Conservation (phyloP, 2,113 vertebrate genomes). For the Solea senegalensis region DNA sequence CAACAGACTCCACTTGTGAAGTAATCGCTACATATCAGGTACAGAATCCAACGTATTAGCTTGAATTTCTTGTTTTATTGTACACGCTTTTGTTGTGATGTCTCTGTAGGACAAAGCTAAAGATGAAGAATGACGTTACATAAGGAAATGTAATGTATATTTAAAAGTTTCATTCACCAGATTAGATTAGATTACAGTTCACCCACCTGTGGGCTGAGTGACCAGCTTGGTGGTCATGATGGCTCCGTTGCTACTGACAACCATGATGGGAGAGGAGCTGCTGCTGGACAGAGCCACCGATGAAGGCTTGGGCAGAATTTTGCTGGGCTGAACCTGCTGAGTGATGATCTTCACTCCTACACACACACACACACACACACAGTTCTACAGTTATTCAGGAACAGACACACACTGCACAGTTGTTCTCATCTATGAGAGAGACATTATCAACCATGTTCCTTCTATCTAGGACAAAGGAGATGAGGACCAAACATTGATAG, state of each 20-base stretch:
- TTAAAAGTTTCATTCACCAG: neutral
- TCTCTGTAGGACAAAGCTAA: no score
- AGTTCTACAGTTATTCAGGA: no score
- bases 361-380: neutral
- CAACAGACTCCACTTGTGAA: no score
- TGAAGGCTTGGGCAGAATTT: constrained; percentile 97
- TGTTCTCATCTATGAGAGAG: no score
- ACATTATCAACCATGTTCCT: no score
- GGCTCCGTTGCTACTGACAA: constrained; percentile 98
- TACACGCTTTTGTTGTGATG: no score
- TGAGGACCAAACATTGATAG: neutral
- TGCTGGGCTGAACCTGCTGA: constrained; percentile 98
- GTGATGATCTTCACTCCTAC: constrained; percentile 99
- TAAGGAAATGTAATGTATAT: no score
- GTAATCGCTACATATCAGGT: no score
- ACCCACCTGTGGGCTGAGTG: constrained; percentile 91
- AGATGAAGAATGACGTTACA: no score
- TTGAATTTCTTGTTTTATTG: no score
- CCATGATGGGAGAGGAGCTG: constrained; percentile 97
- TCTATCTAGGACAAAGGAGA: neutral
- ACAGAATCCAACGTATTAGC: no score
- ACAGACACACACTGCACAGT: no score
- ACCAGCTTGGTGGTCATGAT: constrained; percentile 98
- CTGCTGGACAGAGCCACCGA: constrained; percentile 90
- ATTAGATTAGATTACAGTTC: neutral